Evolutionary conservation across 35 echinoderm and acorn worm species (phyloP).

Genomic region (Ophiothrix spiculata): DNA sequence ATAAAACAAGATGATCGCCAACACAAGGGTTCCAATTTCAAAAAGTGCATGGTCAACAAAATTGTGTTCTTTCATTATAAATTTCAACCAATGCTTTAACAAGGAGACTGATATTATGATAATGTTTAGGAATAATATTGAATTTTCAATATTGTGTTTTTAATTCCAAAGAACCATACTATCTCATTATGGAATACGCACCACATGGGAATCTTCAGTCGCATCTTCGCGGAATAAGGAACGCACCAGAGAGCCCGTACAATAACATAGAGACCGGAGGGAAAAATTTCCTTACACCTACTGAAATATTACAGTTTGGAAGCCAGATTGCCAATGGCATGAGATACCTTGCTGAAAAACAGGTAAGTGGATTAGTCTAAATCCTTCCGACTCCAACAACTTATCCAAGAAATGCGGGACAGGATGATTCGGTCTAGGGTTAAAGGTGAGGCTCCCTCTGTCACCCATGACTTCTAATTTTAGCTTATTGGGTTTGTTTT

Average conservation of each 20-base stretch:
- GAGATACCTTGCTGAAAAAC: background rate
- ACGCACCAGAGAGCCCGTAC: background rate
- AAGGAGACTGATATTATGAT: background rate
- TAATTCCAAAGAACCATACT: background rate
- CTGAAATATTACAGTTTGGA: background rate
- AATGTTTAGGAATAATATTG: background rate
- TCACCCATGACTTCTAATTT: no score
- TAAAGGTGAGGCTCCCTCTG: no score
- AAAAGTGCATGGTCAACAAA: background rate
- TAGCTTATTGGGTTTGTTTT: no score
- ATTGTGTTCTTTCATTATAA: background rate
- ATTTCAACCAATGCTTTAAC: background rate
- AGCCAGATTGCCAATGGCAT: background rate
- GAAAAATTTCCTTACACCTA: background rate
- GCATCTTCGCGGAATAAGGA: background rate
- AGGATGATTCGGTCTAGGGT: no score
- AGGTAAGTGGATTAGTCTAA: no score
- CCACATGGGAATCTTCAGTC: background rate
- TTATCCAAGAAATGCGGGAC: no score
- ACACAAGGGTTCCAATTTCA: background rate
- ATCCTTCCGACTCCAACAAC: no score
- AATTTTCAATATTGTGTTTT: background rate
- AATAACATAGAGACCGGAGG: background rate
- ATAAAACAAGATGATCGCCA: no score
- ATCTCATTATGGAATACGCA: slow-evolving; percentile 9